Evolutionary conservation across 2,113 vertebrate species (phyloP), one percentile per base, ranked within the genome.

Genomic region (Hemicordylus capensis): DNA sequence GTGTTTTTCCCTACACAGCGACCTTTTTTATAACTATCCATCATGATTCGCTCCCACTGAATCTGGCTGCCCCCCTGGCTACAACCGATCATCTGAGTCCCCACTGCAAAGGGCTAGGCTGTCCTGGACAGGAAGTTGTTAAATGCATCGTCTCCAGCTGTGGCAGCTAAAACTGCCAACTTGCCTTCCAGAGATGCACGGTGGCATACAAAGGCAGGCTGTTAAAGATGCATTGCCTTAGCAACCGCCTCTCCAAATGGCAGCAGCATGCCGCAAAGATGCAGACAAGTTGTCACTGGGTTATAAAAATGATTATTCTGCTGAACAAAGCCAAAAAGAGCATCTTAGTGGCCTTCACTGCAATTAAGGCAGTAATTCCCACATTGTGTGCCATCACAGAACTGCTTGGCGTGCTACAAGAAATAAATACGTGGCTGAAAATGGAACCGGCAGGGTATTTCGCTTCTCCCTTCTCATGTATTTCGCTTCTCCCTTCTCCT

Each of bases 201-300:
- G n/a, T 54, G 90, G 89, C 83, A 59, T 81, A 88, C 88, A 85
- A 87, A 89, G 87, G 81, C 85, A 26, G 56, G 80, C 87, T 87
- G 85, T 76, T 75, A n/a, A 48, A 4, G 44, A 0, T 31, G 3
- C 1, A 88, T 95, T 92, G 34, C 89, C 92, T 19, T 76, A 28
- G 92, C 92, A 93, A 95, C 94, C 1, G 84, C 83, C 14, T 87
- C 81, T 63, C 54, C 22, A 6, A 0, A 2, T 20, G 75, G 80
- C 88, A 74, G 72, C 4, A 0, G 1, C 4, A 31, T 72, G 58
- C 37, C 69, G 76, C 77, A 56, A 84, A 6, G 81, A 6, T 89
- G 83, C 28, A 92, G 54, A 59, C 0, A 48, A 77, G 90, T 90
- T 90, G 82, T 89, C 84, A 39, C 82, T 67, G 75, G 87, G 84